Evolutionary conservation across 2,113 vertebrate species (phyloP), one percentile per base, ranked within the genome.

Genomic region (Tragulus kanchil): DNA sequence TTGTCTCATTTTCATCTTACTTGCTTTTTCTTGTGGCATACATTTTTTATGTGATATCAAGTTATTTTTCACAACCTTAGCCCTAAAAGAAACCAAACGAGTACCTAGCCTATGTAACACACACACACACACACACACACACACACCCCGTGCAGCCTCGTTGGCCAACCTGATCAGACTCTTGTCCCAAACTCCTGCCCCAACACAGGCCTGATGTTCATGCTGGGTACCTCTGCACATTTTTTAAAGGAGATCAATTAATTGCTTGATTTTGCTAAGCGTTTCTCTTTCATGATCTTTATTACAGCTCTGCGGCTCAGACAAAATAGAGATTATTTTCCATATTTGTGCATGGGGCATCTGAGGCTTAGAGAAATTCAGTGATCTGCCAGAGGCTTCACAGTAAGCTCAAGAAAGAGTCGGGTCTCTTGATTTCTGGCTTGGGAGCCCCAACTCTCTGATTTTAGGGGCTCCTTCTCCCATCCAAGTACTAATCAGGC

Each of bases 1-100:
- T 64, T 31, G 65, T 93, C 52, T 93, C 52, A 36, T 62, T 95
- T 95, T 95, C 71, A 69, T 48, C 67, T 90, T 95, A 19, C 13
- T 79, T 52, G 45, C 54, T 94, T 96, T 77, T 77, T 85, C n/a
- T 67, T 65, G 17, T 58, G n/a, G 58, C 36, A 25, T 77, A 23
- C 48, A n/a, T 90, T 86, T 71, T 82, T 71, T 64, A 88, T 58
- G 8, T 65, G 48, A 64, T 50, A 65, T 75, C 11, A 28, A 91
- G 17, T 90, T 28, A 73, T 95, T 94, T 94, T 91, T 48, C 62
- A 92, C 65, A 93, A 79, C 50, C 26, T 62, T 15, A 90, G 48
- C 69, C n/a, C 94, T 87, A 56, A 92, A 92, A 59, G 54, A 87
- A 88, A 93, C 26, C 59, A 75, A 85, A 94, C 25, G 16, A 25